phyloP scores from a whole-genome alignment of 2,113 vertebrate genomes.

The Agelaius tricolor region DNA sequence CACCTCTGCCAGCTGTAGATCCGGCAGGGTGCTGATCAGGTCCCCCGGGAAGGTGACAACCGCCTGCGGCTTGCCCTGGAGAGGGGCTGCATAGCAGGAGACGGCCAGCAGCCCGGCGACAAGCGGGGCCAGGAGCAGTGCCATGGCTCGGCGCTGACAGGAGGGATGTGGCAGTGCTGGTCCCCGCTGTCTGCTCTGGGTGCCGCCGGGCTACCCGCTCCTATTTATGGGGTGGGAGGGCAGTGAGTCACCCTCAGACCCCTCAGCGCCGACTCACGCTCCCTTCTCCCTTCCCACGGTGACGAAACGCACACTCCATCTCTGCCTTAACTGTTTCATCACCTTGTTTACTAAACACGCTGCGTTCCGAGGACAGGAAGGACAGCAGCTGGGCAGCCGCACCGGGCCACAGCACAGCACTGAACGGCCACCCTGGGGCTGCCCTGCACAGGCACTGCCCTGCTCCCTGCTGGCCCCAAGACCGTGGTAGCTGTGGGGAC shows the following conservation, averaged over 20 bases:
- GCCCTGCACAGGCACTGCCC: neutral
- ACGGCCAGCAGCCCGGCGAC: neutral
- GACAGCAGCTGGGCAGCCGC: neutral
- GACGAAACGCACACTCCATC: slow-evolving; percentile 32
- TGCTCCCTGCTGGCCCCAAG: neutral
- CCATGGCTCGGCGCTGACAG: neutral
- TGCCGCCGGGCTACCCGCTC: neutral
- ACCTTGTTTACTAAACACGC: slow-evolving; percentile 62
- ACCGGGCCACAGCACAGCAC: accelerated
- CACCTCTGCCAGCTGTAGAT: slow-evolving; percentile 82
- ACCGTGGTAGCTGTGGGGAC: accelerated
- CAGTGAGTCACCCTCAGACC: slow-evolving; percentile 68
- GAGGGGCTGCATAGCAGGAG: neutral
- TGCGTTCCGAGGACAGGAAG: neutral
- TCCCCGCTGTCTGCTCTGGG: neutral
- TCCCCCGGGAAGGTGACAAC: slow-evolving; percentile 83
- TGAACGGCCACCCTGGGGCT: neutral
- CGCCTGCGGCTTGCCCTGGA: slow-evolving; percentile 9
- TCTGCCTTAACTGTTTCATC: slow-evolving; percentile 61
- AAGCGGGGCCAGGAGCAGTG: neutral
- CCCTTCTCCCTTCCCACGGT: slow-evolving; percentile 37
- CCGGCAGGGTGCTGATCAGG: slow-evolving; percentile 73
- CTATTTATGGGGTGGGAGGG: slow-evolving; percentile 51
- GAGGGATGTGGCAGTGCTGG: neutral
- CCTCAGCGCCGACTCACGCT: slow-evolving; percentile 16